phyloP scores from a whole-genome alignment of 1,140 invertebrate genomes.

The Calosoma granatense region DNA sequence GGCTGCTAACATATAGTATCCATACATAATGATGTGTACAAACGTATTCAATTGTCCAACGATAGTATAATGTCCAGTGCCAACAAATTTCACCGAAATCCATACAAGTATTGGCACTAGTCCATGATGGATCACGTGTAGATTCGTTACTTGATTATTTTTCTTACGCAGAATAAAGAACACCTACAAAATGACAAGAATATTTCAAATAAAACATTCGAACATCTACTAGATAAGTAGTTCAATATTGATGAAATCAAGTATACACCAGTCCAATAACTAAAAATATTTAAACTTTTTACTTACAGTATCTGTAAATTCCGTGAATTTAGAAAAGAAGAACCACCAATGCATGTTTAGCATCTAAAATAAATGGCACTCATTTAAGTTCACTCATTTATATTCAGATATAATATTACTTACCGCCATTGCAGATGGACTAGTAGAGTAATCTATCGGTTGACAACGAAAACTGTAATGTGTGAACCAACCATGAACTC shows the following conservation, averaged over 20 bases:
- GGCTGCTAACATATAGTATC: conserved; percentile 67
- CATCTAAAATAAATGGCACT: conserved; percentile 47
- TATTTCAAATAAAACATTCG: neutral
- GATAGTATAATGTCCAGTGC: conserved; percentile 65
- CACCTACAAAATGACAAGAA: neutral
- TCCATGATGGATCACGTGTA: conserved; percentile 82
- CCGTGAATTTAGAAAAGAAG: conserved; percentile 83
- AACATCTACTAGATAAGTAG: neutral
- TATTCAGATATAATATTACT: conserved; percentile 33
- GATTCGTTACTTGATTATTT: conserved; percentile 81
- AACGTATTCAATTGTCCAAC: conserved; percentile 74
- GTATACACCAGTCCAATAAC: no score
- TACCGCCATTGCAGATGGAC: conserved; percentile 73
- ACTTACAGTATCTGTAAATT: conserved; percentile 75
- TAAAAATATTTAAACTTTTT: no score
- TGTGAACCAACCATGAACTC: conserved; percentile 66
- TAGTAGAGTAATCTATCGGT: conserved; percentile 83
- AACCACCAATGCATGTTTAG: conserved; percentile 81
- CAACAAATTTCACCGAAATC: conserved; percentile 67
- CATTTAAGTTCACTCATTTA: neutral
- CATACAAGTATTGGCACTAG: conserved; percentile 72
- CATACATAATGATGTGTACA: conserved; percentile 79
- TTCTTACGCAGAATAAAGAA: conserved; percentile 87
- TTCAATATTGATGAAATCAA: neutral
- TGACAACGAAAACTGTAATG: conserved; percentile 89